These are phyloP conservation scores for Hanleya hanleyi DNA, from an alignment of 2,888 invertebrate species.

Conservation along the genomic window DNA sequence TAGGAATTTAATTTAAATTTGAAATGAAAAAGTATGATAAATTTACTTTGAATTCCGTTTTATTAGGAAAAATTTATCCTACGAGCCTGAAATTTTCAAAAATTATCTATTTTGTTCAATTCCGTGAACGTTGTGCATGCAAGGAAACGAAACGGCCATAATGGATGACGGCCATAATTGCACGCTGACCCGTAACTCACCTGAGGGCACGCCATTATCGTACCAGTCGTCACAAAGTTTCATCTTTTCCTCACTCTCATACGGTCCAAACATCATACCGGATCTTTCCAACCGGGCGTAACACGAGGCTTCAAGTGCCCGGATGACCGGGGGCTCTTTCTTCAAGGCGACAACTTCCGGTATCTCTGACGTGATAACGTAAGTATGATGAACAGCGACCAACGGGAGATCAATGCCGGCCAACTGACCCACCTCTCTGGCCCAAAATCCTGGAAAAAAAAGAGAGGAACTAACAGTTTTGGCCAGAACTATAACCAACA, in stretches of 20 bases:
- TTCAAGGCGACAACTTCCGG: slow-evolving; percentile 58
- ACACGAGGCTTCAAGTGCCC: slow-evolving; percentile 74
- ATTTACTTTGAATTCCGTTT: too few relatives aligned
- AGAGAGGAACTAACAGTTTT: too few relatives aligned
- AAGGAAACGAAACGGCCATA: too few relatives aligned
- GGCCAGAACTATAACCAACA: too few relatives aligned
- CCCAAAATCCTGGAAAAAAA: slow-evolving; percentile 72
- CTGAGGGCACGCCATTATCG: slow-evolving; percentile 70
- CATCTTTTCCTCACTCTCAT: slow-evolving; percentile 71
- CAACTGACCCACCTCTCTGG: slow-evolving; percentile 72
- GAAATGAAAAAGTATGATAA: too few relatives aligned
- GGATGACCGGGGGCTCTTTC: slow-evolving; percentile 71
- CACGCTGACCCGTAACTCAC: slow-evolving; percentile 28
- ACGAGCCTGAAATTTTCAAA: too few relatives aligned
- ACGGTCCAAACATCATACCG: slow-evolving; percentile 74
- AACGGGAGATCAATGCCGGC: slow-evolving; percentile 72
- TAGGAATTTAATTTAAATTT: too few relatives aligned
- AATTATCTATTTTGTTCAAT: too few relatives aligned
- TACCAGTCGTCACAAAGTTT: slow-evolving; percentile 73
- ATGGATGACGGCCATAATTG: too few relatives aligned
- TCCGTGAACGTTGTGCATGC: too few relatives aligned
- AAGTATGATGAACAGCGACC: slow-evolving; percentile 75
- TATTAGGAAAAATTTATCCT: too few relatives aligned
- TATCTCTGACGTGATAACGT: slow-evolving; percentile 70
- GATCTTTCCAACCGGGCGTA: slow-evolving; percentile 72